Evolutionary conservation across 2,113 vertebrate genomes (phyloP).

Genomic region (Oryzias javanicus): DNA sequence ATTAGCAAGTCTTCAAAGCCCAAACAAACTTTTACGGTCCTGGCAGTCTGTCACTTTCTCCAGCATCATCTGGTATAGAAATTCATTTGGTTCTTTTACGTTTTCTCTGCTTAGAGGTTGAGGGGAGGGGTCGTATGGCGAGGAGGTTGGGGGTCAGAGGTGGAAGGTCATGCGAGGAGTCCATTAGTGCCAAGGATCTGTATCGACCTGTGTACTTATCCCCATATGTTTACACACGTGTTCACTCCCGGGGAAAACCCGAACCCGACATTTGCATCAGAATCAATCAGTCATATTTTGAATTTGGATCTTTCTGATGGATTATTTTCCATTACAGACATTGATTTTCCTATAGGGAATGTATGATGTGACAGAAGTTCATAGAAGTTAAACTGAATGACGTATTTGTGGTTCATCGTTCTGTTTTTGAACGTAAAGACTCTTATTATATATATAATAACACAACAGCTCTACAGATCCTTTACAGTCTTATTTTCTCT

Average conservation of each 20-base stretch:
- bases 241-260: background rate
- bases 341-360: too few relatives aligned
- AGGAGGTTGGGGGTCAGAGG: conserved; percentile 45
- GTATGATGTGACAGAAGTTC: too few relatives aligned
- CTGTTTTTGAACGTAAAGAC: too few relatives aligned
- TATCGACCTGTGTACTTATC: conserved; percentile 56
- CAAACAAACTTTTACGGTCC: conserved; percentile 41
- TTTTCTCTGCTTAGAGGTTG: conserved; percentile 38
- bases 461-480: too few relatives aligned
- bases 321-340: background rate
- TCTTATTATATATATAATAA: too few relatives aligned
- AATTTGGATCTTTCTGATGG: background rate
- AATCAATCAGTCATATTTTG: too few relatives aligned
- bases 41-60: conserved; percentile 30
- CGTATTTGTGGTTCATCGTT: too few relatives aligned
- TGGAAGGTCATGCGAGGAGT: conserved; percentile 57
- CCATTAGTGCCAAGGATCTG: conserved; percentile 59
- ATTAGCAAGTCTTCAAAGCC: conserved; percentile 42
- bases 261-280: background rate
- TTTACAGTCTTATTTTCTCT: too few relatives aligned
- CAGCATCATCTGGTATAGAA: background rate
- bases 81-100: background rate
- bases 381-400: too few relatives aligned
- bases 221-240: conserved; percentile 43
- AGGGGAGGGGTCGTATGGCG: conserved; percentile 44